Evolutionary conservation across 2,888 invertebrate genomes (phyloP), one percentile per base, ranked within the genome.

Genomic region (Incurvaria masculella): DNA sequence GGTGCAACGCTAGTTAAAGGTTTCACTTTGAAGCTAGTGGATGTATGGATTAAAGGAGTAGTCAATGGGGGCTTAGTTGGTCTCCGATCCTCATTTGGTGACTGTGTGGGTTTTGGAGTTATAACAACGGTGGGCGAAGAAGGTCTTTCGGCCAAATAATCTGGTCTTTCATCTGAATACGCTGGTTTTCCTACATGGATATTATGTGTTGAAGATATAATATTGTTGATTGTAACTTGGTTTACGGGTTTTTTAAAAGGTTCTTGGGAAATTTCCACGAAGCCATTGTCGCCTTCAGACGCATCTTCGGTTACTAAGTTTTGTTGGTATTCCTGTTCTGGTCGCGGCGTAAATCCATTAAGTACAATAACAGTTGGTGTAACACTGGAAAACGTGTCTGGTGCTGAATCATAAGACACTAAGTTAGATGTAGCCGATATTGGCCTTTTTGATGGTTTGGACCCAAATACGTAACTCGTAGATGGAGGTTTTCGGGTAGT

Each of bases 51-150:
- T 4, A 33, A 14, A 14, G 64, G 63, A 2, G 62, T 59, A n/a
- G 45, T 38, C 33, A 33, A 33, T 4, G 23, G 10, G 4, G 51
- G 49, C 14, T 41, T 41, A 16, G 10, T 41, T 10, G 41, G 18
- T 41, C 10, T 4, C 17, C 14, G 10, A 17, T 45, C 11, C 5
- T 27, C 18, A 17, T 72, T 70, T 0, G 76, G 72, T 1, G 57
- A 57, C 1, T 69, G 63, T 1, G 81, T 79, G 1, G 87, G 88
- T 61, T 87, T 88, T 2, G 87, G 87, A 2, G 88, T 88, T 11
- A 87, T 87, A 3, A 85, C 70, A 5, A 86, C 75, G 0, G 86
- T 86, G 2, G 86, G 84, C 1, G 81, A 79, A 10, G 86, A 68
- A 0, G 72, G 84, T 46, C 72, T 72, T 23, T 83, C 80, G 17